Conservation (phyloP, 2,888 invertebrate genomes). For the Drosophila testacea region DNA sequence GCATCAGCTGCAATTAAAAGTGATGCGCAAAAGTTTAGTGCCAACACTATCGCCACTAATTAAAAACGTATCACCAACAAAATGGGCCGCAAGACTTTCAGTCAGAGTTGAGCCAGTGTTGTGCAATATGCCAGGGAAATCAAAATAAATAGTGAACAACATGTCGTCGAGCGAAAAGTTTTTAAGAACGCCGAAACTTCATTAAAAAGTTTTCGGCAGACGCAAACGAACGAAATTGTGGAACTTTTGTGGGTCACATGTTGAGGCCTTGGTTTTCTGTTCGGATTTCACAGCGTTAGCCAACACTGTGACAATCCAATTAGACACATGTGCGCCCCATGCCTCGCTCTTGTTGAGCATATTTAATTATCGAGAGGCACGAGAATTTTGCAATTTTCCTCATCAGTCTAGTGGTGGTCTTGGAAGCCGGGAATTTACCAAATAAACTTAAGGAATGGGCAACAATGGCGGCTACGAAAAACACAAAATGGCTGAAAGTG, state of each 20-base stretch:
- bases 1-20: constrained; percentile 61
- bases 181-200: constrained; percentile 76
- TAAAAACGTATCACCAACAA: constrained; percentile 75
- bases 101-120: constrained; percentile 44
- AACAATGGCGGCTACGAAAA: constrained; percentile 59
- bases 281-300: constrained; percentile 56
- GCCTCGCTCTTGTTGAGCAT: constrained; percentile 39
- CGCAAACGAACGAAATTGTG: constrained; percentile 41
- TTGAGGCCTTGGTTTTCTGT: constrained; percentile 21
- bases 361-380: constrained; percentile 74
- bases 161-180: constrained; percentile 68
- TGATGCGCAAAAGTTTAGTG: constrained; percentile 56
- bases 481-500: constrained; percentile 77
- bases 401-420: constrained; percentile 41
- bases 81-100: constrained; percentile 56
- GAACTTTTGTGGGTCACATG: constrained; percentile 66
- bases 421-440: constrained; percentile 7
- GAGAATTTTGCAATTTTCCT: constrained; percentile 74
- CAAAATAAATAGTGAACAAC: constrained; percentile 74
- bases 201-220: constrained; percentile 71
- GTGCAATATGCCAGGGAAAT: constrained; percentile 56
- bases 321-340: constrained; percentile 64
- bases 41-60: constrained; percentile 66
- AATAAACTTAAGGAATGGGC: constrained; percentile 59
- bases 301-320: constrained; percentile 75